Conservation (phyloP, 2,888 invertebrate species). For the Lasioglossum pauxillum region DNA sequence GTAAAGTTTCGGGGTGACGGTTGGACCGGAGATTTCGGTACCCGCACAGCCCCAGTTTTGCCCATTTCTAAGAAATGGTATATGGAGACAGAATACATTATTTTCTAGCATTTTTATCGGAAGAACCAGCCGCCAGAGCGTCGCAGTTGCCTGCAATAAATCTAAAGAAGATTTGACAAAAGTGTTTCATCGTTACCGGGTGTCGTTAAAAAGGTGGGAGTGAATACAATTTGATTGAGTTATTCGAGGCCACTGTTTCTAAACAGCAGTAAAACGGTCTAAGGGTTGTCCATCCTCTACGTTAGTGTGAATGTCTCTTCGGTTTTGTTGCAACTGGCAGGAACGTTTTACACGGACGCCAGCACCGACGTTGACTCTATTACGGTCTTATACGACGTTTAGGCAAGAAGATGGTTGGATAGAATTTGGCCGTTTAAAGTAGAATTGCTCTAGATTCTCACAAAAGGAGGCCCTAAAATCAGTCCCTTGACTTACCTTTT, state of each 20-base stretch:
- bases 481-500: slow-evolving; percentile 11
- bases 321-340: slow-evolving; percentile 17
- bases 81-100: neutral
- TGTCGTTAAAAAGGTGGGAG: neutral
- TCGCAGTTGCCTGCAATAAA: neutral
- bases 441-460: slow-evolving; percentile 73
- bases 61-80: neutral
- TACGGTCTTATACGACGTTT: slow-evolving; percentile 33
- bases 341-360: slow-evolving; percentile 25
- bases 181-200: neutral
- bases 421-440: slow-evolving; percentile 62
- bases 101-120: neutral
- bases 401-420: neutral
- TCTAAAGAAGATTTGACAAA: neutral
- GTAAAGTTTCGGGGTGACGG: no score
- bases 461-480: slow-evolving; percentile 57
- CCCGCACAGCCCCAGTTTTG: neutral
- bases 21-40: neutral
- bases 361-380: neutral
- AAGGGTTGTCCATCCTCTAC: slow-evolving; percentile 34
- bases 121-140: neutral
- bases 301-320: slow-evolving; percentile 28
- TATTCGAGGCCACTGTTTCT: slow-evolving; percentile 31
- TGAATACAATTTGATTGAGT: neutral
- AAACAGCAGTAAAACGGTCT: slow-evolving; percentile 68